These are phyloP conservation scores for Nemoura dubitans DNA, from an alignment of 2,888 invertebrate species.

Conservation along the genomic window DNA sequence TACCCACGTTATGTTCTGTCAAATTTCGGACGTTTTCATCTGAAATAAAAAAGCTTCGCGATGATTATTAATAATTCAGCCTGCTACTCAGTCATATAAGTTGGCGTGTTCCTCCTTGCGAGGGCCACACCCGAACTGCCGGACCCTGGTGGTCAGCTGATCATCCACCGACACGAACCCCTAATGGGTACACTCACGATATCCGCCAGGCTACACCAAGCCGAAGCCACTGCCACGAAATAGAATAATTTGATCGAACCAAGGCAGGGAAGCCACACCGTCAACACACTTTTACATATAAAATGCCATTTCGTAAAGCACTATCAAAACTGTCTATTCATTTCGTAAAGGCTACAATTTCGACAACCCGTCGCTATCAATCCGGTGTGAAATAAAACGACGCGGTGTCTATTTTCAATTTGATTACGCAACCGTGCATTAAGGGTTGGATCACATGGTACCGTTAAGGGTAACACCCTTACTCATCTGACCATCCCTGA, in stretches of 20 bases:
- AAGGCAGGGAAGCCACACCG: background rate
- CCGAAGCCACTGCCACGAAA: background rate
- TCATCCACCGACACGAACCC: background rate
- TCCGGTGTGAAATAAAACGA: too few relatives aligned
- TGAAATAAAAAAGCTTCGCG: background rate
- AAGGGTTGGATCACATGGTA: slow-evolving; percentile 1
- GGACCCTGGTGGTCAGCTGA: slow-evolving; percentile 39
- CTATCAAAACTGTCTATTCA: background rate
- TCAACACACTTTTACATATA: background rate
- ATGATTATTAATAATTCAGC: slow-evolving; percentile 39
- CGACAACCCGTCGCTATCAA: too few relatives aligned
- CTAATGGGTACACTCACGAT: slow-evolving; percentile 3
- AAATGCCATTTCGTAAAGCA: background rate
- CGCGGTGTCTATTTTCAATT: slow-evolving; percentile 13
- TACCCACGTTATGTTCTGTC: background rate
- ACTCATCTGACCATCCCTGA: slow-evolving; percentile 18
- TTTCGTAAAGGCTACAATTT: background rate
- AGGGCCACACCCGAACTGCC: slow-evolving; percentile 30
- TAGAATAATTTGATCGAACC: background rate
- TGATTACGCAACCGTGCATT: background rate
- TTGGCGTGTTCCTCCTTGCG: slow-evolving; percentile 20
- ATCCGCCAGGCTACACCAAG: background rate
- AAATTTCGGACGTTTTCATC: background rate
- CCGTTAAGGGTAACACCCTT: background rate
- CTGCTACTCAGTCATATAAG: slow-evolving; percentile 15